phyloP scores from a whole-genome alignment of 1,140 invertebrate genomes.

The Drosophila paulistorum region DNA sequence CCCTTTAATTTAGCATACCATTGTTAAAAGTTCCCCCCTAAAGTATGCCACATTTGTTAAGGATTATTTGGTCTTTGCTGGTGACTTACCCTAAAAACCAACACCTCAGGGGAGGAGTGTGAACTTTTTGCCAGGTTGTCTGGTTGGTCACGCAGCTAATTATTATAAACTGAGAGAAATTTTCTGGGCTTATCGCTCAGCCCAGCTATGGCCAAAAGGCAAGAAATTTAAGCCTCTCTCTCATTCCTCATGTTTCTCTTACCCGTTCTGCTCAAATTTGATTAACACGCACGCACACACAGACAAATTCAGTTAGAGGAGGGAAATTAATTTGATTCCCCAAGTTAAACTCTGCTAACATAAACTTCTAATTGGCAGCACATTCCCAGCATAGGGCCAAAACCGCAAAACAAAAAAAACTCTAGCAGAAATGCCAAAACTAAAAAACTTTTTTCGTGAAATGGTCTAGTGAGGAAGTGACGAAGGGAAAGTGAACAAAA shows the following conservation, averaged over 20 bases:
- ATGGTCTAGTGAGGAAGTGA: slow-evolving; percentile 18
- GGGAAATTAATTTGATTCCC: slow-evolving; percentile 66
- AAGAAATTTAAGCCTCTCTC: slow-evolving; percentile 38
- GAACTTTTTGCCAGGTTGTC: slow-evolving; percentile 9
- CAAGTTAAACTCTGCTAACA: slow-evolving; percentile 50
- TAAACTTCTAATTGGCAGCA: slow-evolving; percentile 80
- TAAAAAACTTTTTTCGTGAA: slow-evolving; percentile 42
- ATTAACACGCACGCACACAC: slow-evolving; percentile 69
- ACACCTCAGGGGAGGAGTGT: background rate
- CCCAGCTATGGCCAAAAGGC: slow-evolving; percentile 42
- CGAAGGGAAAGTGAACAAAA: slow-evolving; percentile 19
- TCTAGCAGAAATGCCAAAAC: slow-evolving; percentile 1
- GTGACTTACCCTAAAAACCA: background rate
- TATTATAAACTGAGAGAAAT: slow-evolving; percentile 69
- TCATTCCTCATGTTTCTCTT: slow-evolving; percentile 5
- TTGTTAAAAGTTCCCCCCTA: slow-evolving; percentile 4
- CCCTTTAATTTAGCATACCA: background rate
- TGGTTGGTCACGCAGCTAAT: slow-evolving; percentile 59
- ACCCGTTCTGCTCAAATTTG: slow-evolving; percentile 45
- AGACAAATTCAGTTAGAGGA: slow-evolving; percentile 55
- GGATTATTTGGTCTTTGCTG: slow-evolving; percentile 40
- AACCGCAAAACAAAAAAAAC: background rate
- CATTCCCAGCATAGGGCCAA: slow-evolving; percentile 64
- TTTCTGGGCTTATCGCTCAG: slow-evolving; percentile 30
- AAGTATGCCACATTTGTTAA: slow-evolving; percentile 46